Evolutionary conservation across 2,113 vertebrate genomes (phyloP), one percentile per base, ranked within the genome.

Genomic region (Nibea coibor): DNA sequence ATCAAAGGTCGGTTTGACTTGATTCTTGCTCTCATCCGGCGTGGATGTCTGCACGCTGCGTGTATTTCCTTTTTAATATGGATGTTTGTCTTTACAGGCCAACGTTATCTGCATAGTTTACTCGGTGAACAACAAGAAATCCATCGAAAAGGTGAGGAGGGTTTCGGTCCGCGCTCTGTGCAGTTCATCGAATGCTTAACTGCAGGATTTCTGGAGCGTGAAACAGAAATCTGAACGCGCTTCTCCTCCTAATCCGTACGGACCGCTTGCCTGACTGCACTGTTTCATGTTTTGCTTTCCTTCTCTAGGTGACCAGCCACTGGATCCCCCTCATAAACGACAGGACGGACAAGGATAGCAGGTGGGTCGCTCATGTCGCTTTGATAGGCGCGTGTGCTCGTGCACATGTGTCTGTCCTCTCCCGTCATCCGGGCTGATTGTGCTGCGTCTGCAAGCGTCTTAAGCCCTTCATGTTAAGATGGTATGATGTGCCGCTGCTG

Each of bases 71-170:
- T 42, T 79, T 31, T 79, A 9, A 86, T 56, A 22, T 59, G 47
- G 8, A 62, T 83, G 69, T 80, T 91, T 93, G n/a, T 94, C 88
- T 72, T 89, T 84, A n/a, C 83, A 99, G 98, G 98, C 98, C 53
- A 99, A 99, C 89, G 98, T 99, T 71, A 99, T 99, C 91, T 99
- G 98, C 92, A 99, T 99, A 93, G 97, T 99, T 31, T 99, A 99
- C 86, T 97, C 98, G 5, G 98, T 99, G 88, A 99, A 99, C 94
- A 99, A 98, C 93, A 99, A 97, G 94, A 98, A 97, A 92, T 99
- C 98, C 48, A 99, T 99, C 80, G 97, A 99, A 91, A 99, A 98
- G 97, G 98, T 99, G 95, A 84, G 93, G 43, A 10, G n/a, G 14
- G 9, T 79, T 31, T 35, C 35, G 64, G 6, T 48, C 4, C n/a